Evolutionary conservation across 2,113 vertebrate species (phyloP).

Genomic region (Rhinoptilus africanus): DNA sequence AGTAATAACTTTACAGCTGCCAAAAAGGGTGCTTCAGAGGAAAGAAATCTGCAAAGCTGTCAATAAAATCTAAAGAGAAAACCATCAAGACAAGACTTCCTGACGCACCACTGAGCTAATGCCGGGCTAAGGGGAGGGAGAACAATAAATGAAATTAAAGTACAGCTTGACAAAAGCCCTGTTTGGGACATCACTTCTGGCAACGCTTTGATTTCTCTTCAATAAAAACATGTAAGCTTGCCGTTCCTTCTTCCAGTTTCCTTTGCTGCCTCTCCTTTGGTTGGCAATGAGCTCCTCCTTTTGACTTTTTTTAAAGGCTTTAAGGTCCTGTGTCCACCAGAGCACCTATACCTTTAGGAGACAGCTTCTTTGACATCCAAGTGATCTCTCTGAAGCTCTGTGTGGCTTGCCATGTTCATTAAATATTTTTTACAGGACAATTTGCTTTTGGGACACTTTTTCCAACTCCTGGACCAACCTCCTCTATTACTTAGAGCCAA

Average conservation of each 20-base stretch:
- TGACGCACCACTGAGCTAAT: neutral
- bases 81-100: neutral
- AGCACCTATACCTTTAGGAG: neutral
- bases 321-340: neutral
- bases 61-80: conserved; percentile 55
- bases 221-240: neutral
- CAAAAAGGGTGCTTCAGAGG: conserved; percentile 43
- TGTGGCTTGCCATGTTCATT: neutral
- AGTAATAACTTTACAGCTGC: conserved; percentile 30
- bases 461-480: neutral
- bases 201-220: conserved; percentile 20
- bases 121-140: neutral
- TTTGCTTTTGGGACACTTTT: neutral
- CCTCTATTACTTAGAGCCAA: neutral
- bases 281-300: neutral
- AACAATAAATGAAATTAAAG: conserved; percentile 10
- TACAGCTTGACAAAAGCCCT: neutral
- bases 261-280: neutral
- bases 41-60: conserved; percentile 46
- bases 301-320: neutral
- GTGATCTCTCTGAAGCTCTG: neutral
- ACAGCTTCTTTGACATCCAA: neutral
- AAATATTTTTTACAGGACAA: neutral
- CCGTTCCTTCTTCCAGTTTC: neutral
- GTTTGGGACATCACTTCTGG: neutral